Evolutionary conservation across 2,113 vertebrate genomes (phyloP), one percentile per base, ranked within the genome.

Genomic region (Rallus limicola): DNA sequence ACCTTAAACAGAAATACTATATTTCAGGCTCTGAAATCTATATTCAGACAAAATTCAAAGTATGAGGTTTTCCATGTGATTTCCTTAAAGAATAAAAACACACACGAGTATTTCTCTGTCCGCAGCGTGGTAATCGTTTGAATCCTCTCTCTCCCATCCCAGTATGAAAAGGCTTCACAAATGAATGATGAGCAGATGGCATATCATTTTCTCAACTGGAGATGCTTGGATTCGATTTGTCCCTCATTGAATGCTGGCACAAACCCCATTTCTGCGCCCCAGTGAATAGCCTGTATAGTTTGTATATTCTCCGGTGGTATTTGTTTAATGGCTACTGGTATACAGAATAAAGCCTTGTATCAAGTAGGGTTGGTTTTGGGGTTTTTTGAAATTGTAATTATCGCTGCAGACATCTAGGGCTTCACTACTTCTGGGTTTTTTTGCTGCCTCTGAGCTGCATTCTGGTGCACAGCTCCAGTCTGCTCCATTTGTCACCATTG

Each of bases 201-300:
- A 56, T 93, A 92, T 84, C 82, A 79, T 90, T 84, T 93, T 95
- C 85, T 59, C 44, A 53, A 10, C 33, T 94, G 77, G 92, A 96
- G 76, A 74, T 72, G 50, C 78, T 91, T 90, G 85, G 76, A 84
- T 90, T 92, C 25, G 16, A 78, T 96, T 92, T 95, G 82, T 86
- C 58, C 79, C 53, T 92, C 82, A 25, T 0, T 42, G 72, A 94
- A 70, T 38, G 2, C 42, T 52, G 38, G 38, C 63, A 81, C 26
- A 86, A 29, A 67, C 42, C 69, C 6, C 46, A 4, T 33, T 64
- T 83, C 38, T 86, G 60, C 78, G 34, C 42, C 34, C 44, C 19
- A 23, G n/a, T 38, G 83, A 88, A 91, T 72, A 88, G 71, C 21
- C 56, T 40, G 23, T 3, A 33, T 26, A 24, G 24, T 71, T 77